phyloP scores from a whole-genome alignment of 2,113 vertebrate genomes.

The Toxostoma redivivum region DNA sequence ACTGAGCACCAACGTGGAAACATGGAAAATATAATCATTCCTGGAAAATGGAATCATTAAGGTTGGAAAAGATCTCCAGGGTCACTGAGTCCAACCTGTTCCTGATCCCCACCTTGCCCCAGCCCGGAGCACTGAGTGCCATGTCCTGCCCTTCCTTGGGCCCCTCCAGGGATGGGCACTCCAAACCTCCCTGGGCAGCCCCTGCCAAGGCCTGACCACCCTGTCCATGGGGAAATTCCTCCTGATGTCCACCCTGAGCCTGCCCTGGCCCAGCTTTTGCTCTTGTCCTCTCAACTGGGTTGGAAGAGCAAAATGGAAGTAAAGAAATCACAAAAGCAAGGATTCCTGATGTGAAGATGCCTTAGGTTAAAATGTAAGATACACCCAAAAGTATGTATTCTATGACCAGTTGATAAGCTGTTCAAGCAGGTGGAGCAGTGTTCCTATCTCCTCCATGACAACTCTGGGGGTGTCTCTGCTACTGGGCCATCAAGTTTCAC shows the following conservation, averaged over 20 bases:
- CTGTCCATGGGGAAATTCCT: background rate
- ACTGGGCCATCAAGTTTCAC: background rate
- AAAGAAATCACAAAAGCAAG: background rate
- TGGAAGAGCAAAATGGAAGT: background rate
- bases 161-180: background rate
- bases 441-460: background rate
- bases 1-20: background rate
- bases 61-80: background rate
- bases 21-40: background rate
- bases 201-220: fast-evolving
- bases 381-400: background rate
- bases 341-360: background rate
- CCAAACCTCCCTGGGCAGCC: background rate
- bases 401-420: background rate
- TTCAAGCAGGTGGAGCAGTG: background rate
- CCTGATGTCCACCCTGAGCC: fast-evolving
- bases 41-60: background rate
- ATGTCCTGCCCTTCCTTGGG: fast-evolving
- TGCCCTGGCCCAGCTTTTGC: background rate
- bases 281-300: background rate
- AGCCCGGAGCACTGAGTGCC: background rate
- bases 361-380: background rate
- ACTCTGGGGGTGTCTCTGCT: background rate
- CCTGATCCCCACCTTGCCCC: fast-evolving
- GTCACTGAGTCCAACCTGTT: fast-evolving